Conservation (phyloP, 1,140 invertebrate genomes). For the Rhagoletis pomonella region DNA sequence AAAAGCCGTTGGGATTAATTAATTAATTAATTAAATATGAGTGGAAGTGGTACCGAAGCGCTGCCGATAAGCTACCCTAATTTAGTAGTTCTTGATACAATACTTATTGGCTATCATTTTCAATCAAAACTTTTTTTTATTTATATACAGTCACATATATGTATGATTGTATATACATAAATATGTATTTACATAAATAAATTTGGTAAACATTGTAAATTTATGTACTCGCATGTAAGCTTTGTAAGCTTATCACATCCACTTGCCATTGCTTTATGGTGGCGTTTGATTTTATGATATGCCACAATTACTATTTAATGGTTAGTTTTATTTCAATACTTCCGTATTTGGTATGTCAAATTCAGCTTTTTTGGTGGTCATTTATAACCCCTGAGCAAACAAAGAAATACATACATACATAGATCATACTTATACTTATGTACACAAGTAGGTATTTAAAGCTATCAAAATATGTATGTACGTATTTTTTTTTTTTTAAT, state of each 20-base stretch:
- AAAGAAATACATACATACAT: too few relatives aligned
- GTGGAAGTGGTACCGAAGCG: neutral
- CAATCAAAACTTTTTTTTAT: conserved; percentile 17
- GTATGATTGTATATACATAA: neutral
- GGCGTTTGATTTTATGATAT: neutral
- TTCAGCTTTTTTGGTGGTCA: too few relatives aligned
- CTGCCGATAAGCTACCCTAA: neutral
- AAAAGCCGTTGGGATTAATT: too few relatives aligned
- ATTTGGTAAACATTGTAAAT: neutral
- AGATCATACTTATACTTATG: too few relatives aligned
- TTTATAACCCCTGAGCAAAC: too few relatives aligned
- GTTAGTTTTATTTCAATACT: too few relatives aligned
- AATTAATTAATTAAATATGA: neutral
- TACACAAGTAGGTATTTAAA: too few relatives aligned
- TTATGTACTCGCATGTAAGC: neutral
- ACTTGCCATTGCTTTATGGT: neutral
- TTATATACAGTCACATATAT: neutral
- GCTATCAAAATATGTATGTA: too few relatives aligned
- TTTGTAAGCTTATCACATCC: neutral
- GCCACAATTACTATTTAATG: neutral
- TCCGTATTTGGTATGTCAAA: too few relatives aligned
- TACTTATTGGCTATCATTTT: neutral
- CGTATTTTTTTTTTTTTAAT: too few relatives aligned
- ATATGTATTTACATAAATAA: neutral
- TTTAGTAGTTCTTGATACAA: neutral